Base-by-base conservation (phyloP, 2,113 vertebrate species). In the Colistium nudipinnis region DNA sequence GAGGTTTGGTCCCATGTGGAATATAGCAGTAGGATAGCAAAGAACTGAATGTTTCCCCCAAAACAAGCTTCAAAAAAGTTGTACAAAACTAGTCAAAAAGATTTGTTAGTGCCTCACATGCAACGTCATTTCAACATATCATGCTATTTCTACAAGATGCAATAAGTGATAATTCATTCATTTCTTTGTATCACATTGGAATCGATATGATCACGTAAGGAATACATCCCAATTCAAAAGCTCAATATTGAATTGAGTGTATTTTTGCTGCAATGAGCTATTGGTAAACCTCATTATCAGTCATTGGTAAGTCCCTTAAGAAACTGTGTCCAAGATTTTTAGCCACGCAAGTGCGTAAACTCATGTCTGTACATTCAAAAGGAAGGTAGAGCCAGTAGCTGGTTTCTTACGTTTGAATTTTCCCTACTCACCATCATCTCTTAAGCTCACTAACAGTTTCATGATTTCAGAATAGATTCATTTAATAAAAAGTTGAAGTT, bases 101-200 rank as follows among this genome's bases (percentile, higher is more conserved):
- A 77, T 79, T 64, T 80, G 63, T 83, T 81, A 54, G 81, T 89
- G 78, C 76, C 71, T 87, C 43, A 60, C 90, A 90, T 90, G 89
- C 90, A 81, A 55, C 77, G 63, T 61, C 20, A 60, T 76, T 85
- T 73, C 65, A 82, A 79, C 81, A 73, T 69, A 70, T 62, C 87
- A 86, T 90, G 88, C 84, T 82, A 48, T 73, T 82, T 57, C 47
- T 78, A 83, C 80, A 87, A 90, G 85, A 84, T 85, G 83, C 74
- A 76, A 7, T 53, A 61, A 64, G 41, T 78, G 31, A 54, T 55
- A 49, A 70, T 73, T 74, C 68, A 65, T 73, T 82, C 43, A 67
- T 49, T 80, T 62, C 36, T 64, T 60, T 44, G 65, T 41, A 69
- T 70, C 68, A 76, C 70, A 71, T 38, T 71, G 17, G 62, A 69